Percentiles rank a stretch among this genome's conserved stretches.
These are phyloP conservation scores for Eclectus roratus DNA, from an alignment of 2,113 vertebrate genomes.

Conservation along the genomic window DNA sequence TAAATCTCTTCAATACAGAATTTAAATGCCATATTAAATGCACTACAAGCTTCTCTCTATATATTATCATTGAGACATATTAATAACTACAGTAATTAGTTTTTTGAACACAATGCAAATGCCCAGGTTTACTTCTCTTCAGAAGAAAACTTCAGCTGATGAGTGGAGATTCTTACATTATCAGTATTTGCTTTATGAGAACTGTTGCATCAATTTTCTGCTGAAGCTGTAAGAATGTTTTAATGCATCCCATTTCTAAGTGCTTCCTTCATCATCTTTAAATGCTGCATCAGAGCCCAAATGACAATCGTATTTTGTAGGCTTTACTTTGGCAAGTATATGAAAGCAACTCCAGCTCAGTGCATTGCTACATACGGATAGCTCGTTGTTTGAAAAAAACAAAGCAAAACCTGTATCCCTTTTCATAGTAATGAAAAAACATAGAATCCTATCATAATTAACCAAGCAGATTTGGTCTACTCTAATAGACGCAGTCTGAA, in stretches of 20 bases:
- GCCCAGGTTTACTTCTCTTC: not conserved
- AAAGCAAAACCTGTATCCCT: not conserved
- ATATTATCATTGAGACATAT: not conserved
- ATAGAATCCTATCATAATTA: not conserved
- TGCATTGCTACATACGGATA: not conserved
- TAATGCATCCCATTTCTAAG: not conserved
- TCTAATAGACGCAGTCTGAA: not conserved
- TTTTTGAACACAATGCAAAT: not conserved
- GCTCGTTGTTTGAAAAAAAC: not conserved
- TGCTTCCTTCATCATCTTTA: not conserved
- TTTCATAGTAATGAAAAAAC: not conserved
- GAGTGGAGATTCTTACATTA: not conserved
- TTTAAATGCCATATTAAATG: not conserved
- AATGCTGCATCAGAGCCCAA: not conserved
- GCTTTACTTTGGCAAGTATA: not conserved
- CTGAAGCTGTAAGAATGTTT: not conserved
- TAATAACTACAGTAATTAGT: not conserved
- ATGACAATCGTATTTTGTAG: not conserved
- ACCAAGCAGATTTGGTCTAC: not conserved
- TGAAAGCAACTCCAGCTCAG: not conserved
- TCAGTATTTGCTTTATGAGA: not conserved
- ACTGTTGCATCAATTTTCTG: not conserved
- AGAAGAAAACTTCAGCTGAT: not conserved
- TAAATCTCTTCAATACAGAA: not conserved
- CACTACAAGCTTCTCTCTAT: not conserved